Percentiles rank a stretch among this genome's conserved stretches.
phyloP scores from a whole-genome alignment of 2,797 vertebrate genomes.

The Peromyscus eremicus region DNA sequence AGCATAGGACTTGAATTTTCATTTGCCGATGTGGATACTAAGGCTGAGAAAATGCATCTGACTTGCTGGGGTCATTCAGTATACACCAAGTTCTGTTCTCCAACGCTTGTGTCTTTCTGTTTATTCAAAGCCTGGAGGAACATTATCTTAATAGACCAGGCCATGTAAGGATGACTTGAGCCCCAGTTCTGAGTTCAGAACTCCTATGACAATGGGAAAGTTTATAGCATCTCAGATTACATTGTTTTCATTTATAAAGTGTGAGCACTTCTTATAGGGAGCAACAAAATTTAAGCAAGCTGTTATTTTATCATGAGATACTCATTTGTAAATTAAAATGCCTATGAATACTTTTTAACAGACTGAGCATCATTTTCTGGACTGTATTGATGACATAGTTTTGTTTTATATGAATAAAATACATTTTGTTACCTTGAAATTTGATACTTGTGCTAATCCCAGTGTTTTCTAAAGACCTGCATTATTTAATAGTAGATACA shows the following conservation, averaged over 20 bases:
- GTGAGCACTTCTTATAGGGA: background rate
- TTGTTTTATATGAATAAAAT: constrained; percentile 21
- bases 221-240: background rate
- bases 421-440: constrained; percentile 19
- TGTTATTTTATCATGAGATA: background rate
- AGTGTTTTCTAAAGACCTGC: background rate
- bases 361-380: background rate
- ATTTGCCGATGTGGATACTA: background rate
- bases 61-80: background rate
- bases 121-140: background rate
- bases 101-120: background rate
- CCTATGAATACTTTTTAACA: background rate
- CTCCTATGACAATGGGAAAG: background rate
- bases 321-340: constrained; percentile 48
- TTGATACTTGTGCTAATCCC: background rate
- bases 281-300: constrained; percentile 17
- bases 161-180: background rate
- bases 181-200: background rate
- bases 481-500: background rate
- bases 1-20: background rate
- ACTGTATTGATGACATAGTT: constrained; percentile 22
- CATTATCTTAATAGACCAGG: background rate
- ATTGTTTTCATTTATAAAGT: constrained; percentile 5
- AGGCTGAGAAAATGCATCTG: constrained; percentile 27
- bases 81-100: background rate